Evolutionary conservation across 2,797 vertebrate species (phyloP), one percentile per base, ranked within the genome.

Genomic region (Parauchenoglanis ngamensis): DNA sequence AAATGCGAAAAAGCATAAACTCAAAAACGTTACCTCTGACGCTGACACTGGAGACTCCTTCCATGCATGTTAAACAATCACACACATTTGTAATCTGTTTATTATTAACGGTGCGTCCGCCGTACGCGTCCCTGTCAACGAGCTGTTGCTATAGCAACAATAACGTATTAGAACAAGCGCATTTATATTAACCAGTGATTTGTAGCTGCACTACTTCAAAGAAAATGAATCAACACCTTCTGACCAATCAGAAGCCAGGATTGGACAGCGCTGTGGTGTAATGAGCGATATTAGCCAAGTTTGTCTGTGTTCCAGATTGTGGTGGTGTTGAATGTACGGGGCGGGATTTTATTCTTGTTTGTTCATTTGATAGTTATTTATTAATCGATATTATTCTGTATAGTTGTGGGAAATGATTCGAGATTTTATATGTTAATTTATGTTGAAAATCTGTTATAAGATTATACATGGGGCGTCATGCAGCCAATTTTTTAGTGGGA

Each of bases 31-130:
- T 7, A 68, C 8, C 65, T 68, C 28, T 2, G 17, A n/a, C 68
- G 31, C 67, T 70, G 15, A 40, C 67, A 40, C 67, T 70, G 31
- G 68, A 72, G 68, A 72, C 68, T 72, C 68, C 70, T 72, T 25
- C 70, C 40, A 5, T 10, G 17, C 7, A 10, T 4, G 19, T 44
- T 44, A 35, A 35, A 35, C 31, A 19, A 28, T 31, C 31, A 3
- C 67, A 35, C 17, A 10, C 31, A 3, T 40, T 40, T 21, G 10
- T n/a, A n/a, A 59, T 59, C 56, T 4, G 19, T 59, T 21, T 59
- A 65, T 57, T 57, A 56, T 63, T 3, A n/a, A 3, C 8, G 10
- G 2, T 11, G 61, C 61, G 8, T 25, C 23, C 59, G 1, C 23
- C 2, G 59, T 8, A 61, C 59, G 2, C 23, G 59, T 25, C 56